Conservation (phyloP, 1,140 invertebrate genomes). For the Andrena cerasifolii region DNA sequence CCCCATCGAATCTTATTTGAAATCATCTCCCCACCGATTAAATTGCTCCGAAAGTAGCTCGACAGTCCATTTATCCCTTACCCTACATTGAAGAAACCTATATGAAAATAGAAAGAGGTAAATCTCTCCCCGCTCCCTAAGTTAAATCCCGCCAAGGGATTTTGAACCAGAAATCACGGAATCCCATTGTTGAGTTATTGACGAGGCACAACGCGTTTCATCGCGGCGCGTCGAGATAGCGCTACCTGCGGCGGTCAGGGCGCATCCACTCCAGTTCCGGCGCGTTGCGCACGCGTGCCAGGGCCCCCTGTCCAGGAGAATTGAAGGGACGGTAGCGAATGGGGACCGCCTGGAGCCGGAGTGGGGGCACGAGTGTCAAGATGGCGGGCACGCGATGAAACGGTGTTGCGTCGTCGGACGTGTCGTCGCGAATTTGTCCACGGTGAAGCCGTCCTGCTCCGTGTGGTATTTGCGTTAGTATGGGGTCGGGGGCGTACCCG, state of each 20-base stretch:
- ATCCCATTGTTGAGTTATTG: constrained; percentile 2
- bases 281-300: constrained; percentile 34
- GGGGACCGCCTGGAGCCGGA: constrained; percentile 44
- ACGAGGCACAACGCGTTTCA: not conserved
- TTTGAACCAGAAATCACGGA: too few relatives aligned
- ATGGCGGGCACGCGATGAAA: constrained; percentile 76
- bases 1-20: too few relatives aligned
- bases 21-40: too few relatives aligned
- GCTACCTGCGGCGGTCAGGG: not conserved
- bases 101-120: too few relatives aligned
- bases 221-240: not conserved
- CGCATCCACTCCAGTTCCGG: constrained; percentile 1
- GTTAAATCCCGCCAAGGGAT: too few relatives aligned
- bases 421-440: constrained; percentile 24
- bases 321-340: constrained; percentile 46
- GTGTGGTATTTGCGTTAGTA: constrained; percentile 46
- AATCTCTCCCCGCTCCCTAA: too few relatives aligned
- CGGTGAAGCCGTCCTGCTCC: constrained; percentile 29
- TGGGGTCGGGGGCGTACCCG: constrained; percentile 42
- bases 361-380: constrained; percentile 71
- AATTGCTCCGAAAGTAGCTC: too few relatives aligned
- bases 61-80: too few relatives aligned
- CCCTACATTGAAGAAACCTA: too few relatives aligned
- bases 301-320: constrained; percentile 48
- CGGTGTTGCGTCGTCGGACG: constrained; percentile 61